Base-by-base conservation (phyloP, 2,888 invertebrate genomes). In the Ceriagrion tenellum region DNA sequence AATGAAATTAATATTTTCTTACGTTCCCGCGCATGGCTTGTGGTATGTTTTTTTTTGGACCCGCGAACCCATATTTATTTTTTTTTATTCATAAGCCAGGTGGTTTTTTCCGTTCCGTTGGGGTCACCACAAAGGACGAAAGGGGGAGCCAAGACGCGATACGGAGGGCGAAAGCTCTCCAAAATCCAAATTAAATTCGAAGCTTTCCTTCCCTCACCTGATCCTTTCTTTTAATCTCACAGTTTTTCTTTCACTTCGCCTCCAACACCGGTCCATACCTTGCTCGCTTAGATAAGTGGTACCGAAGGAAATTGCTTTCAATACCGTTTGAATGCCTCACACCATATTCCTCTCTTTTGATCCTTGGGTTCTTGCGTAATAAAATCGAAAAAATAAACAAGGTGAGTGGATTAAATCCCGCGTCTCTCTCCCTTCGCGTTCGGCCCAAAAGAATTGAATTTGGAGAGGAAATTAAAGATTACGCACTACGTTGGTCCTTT, bases 291-390 rank as follows among this genome's bases (percentile, higher is more conserved):
- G 81, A 81, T 81, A 81, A 81, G 81, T 81, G 81, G 81, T 81
- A n/a, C 35, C 81, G 30, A 81, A 81, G 81, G 81, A 81, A 81
- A 81, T 81, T 81, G 81, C 81, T 81, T 81, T 35, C 81, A 81
- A 81, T 4, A 81, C 16, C 81, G 26, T 81, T 81, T 81, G 81
- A 81, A 81, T 35, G 81, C 81, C 35, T 16, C 81, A n/a, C 2
- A 81, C 81, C 81, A 26, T 81, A 81, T 35, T 35, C 35, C 81
- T 69, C 35, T 16, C 81, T 81, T 81, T 81, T 81, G 81, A 81
- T 81, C 81, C 81, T 26, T 8, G 81, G 30, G 81, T 81, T 81
- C 81, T 81, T 81, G 81, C 35, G 81, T 30, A 12, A 81, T 16
- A 35, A 81, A 81, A 81, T 81, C 30, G 81, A 35, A 35, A 35